Evolutionary conservation across 1,140 invertebrate species (phyloP).

Genomic region (Anastrepha obliqua): DNA sequence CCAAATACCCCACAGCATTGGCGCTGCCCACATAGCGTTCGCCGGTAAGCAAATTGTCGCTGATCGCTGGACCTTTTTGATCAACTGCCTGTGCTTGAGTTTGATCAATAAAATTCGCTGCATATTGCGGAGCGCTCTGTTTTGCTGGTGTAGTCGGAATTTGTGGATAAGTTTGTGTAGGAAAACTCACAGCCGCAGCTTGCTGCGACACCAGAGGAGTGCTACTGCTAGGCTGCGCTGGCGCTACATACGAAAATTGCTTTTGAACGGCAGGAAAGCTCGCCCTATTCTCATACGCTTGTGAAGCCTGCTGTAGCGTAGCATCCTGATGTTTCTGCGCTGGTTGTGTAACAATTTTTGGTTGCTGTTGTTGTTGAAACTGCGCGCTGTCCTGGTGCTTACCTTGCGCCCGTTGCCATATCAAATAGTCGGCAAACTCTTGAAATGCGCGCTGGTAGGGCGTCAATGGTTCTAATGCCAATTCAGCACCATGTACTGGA

Average conservation of each 20-base stretch:
- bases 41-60: background rate
- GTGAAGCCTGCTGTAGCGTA: background rate
- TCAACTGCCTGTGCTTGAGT: background rate
- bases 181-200: background rate
- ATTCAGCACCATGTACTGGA: background rate
- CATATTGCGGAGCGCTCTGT: background rate
- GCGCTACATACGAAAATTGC: background rate
- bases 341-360: background rate
- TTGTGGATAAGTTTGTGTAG: background rate
- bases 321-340: background rate
- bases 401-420: constrained; percentile 17
- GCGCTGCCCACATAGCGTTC: background rate
- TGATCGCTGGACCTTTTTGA: background rate
- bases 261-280: background rate
- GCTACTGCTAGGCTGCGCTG: background rate
- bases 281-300: background rate
- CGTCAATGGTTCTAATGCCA: background rate
- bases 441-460: constrained; percentile 10
- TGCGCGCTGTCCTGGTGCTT: background rate
- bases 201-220: background rate
- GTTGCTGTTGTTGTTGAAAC: background rate
- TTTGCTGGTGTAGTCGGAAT: background rate
- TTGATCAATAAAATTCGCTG: background rate
- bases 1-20: constrained; percentile 3
- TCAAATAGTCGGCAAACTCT: constrained; percentile 31